A percentile compares a stretch with the other conserved stretches of the same genome.
Evolutionary conservation across 2,113 vertebrate genomes (phyloP).

Genomic region (Otolemur garnettii): DNA sequence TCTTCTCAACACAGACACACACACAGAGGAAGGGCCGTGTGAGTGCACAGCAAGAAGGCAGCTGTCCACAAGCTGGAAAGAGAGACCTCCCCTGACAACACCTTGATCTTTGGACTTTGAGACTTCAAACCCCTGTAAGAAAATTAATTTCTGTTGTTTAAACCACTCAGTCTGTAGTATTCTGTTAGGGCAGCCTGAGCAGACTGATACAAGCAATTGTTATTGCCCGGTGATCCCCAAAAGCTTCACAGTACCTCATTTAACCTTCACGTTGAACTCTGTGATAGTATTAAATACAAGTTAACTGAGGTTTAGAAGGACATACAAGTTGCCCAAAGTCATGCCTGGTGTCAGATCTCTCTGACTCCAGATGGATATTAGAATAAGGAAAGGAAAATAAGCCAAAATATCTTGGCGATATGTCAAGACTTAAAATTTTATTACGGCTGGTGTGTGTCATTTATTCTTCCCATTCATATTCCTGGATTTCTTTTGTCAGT

Average conservation of each 20-base stretch:
- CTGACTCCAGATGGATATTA: not conserved
- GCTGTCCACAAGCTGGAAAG: not conserved
- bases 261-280: not conserved
- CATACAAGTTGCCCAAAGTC: not conserved
- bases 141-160: not conserved
- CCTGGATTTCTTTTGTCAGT: constrained; percentile 10
- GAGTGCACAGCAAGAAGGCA: not conserved
- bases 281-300: not conserved
- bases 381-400: constrained; percentile 45
- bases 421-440: not conserved
- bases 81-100: not conserved
- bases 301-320: not conserved
- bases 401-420: constrained; percentile 2
- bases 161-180: not conserved
- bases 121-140: not conserved
- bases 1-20: not conserved
- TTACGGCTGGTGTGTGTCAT: not conserved
- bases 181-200: not conserved
- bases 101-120: not conserved
- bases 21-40: not conserved
- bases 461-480: constrained; percentile 21
- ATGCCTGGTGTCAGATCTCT: not conserved
- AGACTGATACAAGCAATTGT: not conserved
- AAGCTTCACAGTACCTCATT: not conserved
- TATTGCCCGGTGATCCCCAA: not conserved